These are phyloP conservation scores for Tetanocera ferruginea DNA, from an alignment of 2,888 invertebrate genomes.

Conservation along the genomic window DNA sequence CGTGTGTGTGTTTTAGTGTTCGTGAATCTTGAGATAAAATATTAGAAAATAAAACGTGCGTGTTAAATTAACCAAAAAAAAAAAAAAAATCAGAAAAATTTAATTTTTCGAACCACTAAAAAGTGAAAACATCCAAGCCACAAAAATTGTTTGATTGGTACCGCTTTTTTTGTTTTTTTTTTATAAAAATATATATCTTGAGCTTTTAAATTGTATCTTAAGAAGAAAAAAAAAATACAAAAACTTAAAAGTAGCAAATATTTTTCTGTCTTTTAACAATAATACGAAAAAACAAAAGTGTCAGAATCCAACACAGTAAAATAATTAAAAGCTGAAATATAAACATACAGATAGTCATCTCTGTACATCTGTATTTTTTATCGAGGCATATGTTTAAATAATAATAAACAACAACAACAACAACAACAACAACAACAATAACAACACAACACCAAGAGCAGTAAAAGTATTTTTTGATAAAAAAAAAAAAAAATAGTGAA, in stretches of 20 bases:
- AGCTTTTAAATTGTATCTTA: too few relatives aligned
- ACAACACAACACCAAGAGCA: neutral
- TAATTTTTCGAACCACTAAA: neutral
- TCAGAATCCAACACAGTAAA: too few relatives aligned
- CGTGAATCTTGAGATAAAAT: conserved; percentile 21
- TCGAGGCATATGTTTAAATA: conserved; percentile 4
- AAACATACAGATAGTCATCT: too few relatives aligned
- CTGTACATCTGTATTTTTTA: neutral
- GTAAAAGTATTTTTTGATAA: conserved; percentile 8
- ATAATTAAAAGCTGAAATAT: too few relatives aligned
- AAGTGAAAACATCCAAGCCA: neutral
- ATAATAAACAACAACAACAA: conserved; percentile 5
- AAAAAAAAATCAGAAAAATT: neutral
- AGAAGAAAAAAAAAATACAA: too few relatives aligned
- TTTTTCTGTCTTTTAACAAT: too few relatives aligned
- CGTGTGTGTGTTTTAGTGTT: conserved; percentile 37
- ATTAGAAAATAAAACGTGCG: conserved; percentile 2
- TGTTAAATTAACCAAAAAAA: neutral
- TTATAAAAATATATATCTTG: too few relatives aligned
- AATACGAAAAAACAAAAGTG: too few relatives aligned
- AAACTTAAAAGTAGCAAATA: too few relatives aligned
- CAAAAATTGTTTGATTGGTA: too few relatives aligned
- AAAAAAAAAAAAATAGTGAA: neutral
- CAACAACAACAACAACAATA: neutral
- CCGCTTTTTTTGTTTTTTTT: too few relatives aligned